Conservation (phyloP, 2,113 vertebrate genomes). For the Lates calcarifer region DNA sequence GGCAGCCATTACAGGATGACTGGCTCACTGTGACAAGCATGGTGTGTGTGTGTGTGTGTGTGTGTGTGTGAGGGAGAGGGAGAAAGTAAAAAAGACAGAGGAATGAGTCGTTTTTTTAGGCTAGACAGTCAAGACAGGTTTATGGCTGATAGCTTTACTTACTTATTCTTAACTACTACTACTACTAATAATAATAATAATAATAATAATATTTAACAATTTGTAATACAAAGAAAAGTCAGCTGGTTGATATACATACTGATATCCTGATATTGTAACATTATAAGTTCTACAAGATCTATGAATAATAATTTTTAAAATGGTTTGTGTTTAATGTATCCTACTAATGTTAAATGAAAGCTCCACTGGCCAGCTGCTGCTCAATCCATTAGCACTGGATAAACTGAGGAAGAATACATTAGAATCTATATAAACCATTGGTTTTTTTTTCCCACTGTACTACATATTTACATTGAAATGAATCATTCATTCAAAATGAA, state of each 20-base stretch:
- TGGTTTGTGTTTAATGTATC: not conserved
- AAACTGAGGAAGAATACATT: not conserved
- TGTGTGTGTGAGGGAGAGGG: conserved; percentile 9
- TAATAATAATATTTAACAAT: not conserved
- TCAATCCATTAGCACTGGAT: not conserved
- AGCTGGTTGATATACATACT: not conserved
- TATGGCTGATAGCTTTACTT: not conserved
- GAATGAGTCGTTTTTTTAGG: not conserved
- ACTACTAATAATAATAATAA: not conserved
- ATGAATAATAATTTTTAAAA: not conserved
- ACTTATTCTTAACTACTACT: not conserved
- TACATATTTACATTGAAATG: not conserved
- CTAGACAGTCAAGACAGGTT: not conserved
- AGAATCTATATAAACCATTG: too few species aligned
- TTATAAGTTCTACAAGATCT: too few species aligned
- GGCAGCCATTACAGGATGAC: conserved; percentile 86
- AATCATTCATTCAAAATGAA: not conserved
- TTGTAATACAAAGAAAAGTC: not conserved
- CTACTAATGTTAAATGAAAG: not conserved
- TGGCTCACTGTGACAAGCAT: conserved; percentile 64
- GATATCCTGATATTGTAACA: too few species aligned
- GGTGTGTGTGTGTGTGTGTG: conserved; percentile 19
- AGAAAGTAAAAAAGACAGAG: conserved; percentile 1
- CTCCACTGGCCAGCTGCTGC: not conserved
- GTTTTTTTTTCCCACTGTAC: too few species aligned